Evolutionary conservation across 1,140 invertebrate species (phyloP), one percentile per base, ranked within the genome.

Genomic region (Drosophila pandora): DNA sequence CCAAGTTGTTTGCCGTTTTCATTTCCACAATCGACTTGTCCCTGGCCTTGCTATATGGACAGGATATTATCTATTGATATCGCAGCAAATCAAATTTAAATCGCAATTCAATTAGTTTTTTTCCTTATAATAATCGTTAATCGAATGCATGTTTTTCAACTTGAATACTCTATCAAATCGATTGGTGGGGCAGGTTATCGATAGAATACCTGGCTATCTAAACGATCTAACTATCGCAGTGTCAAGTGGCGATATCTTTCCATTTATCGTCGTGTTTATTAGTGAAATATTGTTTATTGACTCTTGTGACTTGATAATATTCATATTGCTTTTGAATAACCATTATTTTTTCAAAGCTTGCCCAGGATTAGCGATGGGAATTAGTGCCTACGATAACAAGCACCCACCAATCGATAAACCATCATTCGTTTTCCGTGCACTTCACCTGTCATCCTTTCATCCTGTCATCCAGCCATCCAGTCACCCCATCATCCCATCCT

Each of bases 331-430:
- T 8, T 37, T n/a, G 12, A 37, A 37, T 37, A 37, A 37, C 34
- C 12, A 12, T 8, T 37, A 37, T 37, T 37, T 37, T 37, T 37
- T 9, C 10, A 37, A 37, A 37, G 34, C 34, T 12, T n/a, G 3
- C 34, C 34, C 34, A 12, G 34, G 34, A 37, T 3, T 37, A n/a
- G 34, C 34, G 4, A 28, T 34, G 49, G 13, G 10, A 28, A 13
- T 7, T 62, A 13, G 5, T 48, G 43, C 63, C 48, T 45, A 65
- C 39, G 59, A 64, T 76, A 61, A 74, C 71, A 34, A 12, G 13
- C 59, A 56, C 60, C 70, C 54, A 52, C 61, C 73, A 71, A 82
- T 77, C 67, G 73, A 71, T 65, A 50, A 21, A 4, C 39, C 62
- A 67, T 45, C 64, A 67, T 47, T 55, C 65, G 62, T 37, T 61